phyloP scores from a whole-genome alignment of 2,888 invertebrate species.

The Myopa testacea region DNA sequence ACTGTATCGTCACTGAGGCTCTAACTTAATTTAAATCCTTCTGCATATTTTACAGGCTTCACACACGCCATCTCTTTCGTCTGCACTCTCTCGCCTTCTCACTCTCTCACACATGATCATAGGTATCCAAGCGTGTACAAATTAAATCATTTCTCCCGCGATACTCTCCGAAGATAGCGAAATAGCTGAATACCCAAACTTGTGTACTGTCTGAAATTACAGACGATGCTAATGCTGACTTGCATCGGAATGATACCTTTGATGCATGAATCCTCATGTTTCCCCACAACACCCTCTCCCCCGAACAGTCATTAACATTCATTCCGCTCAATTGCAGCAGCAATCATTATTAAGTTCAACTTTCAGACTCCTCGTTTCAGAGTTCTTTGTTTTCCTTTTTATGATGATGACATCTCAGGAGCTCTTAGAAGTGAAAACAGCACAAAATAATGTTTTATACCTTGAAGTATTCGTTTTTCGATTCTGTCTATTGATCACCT shows the following conservation, averaged over 20 bases:
- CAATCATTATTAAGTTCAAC: not conserved
- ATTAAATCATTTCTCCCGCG: not conserved
- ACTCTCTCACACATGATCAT: not conserved
- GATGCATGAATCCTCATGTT: too few species aligned
- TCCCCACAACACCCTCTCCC: too few species aligned
- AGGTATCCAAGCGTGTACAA: not conserved
- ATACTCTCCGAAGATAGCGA: too few species aligned
- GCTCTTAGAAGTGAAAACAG: too few species aligned
- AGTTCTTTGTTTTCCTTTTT: too few species aligned
- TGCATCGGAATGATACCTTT: too few species aligned
- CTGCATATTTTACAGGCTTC: conserved; percentile 24
- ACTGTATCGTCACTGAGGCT: conserved; percentile 35
- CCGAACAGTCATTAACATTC: not conserved
- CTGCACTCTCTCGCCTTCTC: not conserved
- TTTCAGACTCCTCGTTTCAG: too few species aligned
- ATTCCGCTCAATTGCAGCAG: not conserved
- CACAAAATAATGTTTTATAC: too few species aligned
- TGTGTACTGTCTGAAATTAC: not conserved
- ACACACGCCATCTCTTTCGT: not conserved
- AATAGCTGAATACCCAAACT: not conserved
- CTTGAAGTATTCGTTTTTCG: not conserved
- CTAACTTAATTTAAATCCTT: conserved; percentile 21
- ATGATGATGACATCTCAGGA: too few species aligned
- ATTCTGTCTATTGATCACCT: not conserved
- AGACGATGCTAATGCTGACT: not conserved